These are phyloP conservation scores for Decapterus maruadsi DNA, from an alignment of 2,797 vertebrate species.

Conservation along the genomic window DNA sequence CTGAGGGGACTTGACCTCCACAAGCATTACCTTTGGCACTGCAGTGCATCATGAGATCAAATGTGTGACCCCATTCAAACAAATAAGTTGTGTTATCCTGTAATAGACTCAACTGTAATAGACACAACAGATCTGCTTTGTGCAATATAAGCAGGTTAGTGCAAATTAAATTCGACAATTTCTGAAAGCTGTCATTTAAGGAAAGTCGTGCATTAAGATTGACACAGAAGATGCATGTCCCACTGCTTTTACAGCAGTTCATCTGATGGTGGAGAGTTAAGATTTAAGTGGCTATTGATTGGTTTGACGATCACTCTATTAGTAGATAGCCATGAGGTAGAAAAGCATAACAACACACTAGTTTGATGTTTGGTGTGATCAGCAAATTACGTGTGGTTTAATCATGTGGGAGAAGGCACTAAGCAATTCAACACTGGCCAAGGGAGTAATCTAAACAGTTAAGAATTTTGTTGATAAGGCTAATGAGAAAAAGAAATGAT, in stretches of 20 bases:
- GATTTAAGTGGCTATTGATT: slow-evolving; percentile 51
- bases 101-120: slow-evolving; percentile 66
- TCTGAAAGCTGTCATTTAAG: slow-evolving; percentile 26
- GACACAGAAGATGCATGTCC: neutral
- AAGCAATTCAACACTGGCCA: neutral
- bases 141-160: slow-evolving; percentile 28
- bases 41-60: slow-evolving; percentile 70
- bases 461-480: neutral
- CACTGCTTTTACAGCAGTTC: neutral
- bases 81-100: slow-evolving; percentile 59
- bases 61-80: slow-evolving; percentile 66
- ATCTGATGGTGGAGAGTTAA: slow-evolving; percentile 14
- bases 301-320: slow-evolving; percentile 43
- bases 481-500: neutral
- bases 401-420: neutral
- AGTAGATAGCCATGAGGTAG: slow-evolving; percentile 29
- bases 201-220: slow-evolving; percentile 14
- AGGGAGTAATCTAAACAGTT: neutral
- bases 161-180: slow-evolving; percentile 14
- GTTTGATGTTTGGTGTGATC: slow-evolving; percentile 34
- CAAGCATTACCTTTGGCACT: slow-evolving; percentile 46
- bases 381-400: slow-evolving; percentile 35
- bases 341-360: slow-evolving; percentile 26
- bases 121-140: slow-evolving; percentile 48
- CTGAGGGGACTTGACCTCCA: slow-evolving; percentile 22